Conservation (phyloP, 2,888 invertebrate species). For the Torymus aiolomorphi region DNA sequence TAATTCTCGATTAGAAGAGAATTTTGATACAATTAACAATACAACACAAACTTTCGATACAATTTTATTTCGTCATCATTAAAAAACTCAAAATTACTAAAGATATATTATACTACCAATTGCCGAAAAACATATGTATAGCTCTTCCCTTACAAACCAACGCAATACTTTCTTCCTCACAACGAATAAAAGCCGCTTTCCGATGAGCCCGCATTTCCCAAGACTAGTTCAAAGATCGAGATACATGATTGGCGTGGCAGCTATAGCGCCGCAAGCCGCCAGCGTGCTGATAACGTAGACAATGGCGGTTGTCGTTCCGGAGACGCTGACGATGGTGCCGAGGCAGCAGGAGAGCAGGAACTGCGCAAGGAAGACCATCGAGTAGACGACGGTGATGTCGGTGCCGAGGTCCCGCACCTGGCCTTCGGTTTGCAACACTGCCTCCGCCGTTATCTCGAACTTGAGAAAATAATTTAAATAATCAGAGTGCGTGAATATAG, state of each 20-base stretch:
- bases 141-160: no score
- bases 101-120: no score
- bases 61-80: no score
- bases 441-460: conserved; percentile 80
- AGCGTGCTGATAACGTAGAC: conserved; percentile 90
- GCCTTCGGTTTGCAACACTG: conserved; percentile 75
- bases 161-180: no score
- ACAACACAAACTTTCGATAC: no score
- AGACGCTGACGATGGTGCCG: conserved; percentile 87
- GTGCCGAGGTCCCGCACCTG: conserved; percentile 93
- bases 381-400: conserved; percentile 94
- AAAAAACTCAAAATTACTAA: no score
- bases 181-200: no score
- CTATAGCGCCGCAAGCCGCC: conserved; percentile 89
- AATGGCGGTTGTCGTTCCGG: conserved; percentile 92
- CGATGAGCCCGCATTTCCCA: no score
- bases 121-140: no score
- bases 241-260: conserved; percentile 93
- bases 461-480: conserved; percentile 66
- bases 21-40: no score
- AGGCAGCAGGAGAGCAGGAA: conserved; percentile 91
- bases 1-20: no score
- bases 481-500: no score
- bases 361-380: conserved; percentile 97
- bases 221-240: conserved; percentile 83